Evolutionary conservation across 2,888 invertebrate species (phyloP), one percentile per base, ranked within the genome.

Genomic region (Cataglyphis cursor): DNA sequence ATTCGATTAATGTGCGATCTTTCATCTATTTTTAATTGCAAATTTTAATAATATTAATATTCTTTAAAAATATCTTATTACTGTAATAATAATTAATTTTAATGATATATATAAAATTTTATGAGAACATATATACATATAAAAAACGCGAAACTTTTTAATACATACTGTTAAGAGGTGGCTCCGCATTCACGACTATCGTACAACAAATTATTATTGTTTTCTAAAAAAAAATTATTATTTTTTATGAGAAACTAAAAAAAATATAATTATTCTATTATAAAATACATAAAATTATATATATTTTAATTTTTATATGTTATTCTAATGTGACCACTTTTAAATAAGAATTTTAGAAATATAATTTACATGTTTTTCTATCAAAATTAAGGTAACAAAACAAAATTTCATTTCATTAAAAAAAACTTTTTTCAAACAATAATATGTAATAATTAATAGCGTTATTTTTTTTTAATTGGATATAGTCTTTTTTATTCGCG

Each of bases 141-240:
- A 15, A 1, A 38, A 51, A 35, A 15, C 15, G 18, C 68, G 9
- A 31, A 31, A 1, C 0, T 73, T 21, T 72, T 62, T 35, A 21
- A 84, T 88, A 88, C 92, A 82, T 90, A 93, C 93, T 88, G 66
- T 83, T 90, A n/a, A 89, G 64, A 31, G 89, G 85, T 73, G 90
- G 84, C 68, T 91, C 92, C 9, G 90, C 91, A n/a, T 83, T 86
- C 57, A 85, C 81, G 59, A 89, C 76, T 78, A 91, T 82, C 75
- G 89, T 62, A 82, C 87, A 92, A 38, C 88, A 73, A 65, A 90
- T 80, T 54, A 92, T 82, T 59, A 92, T 70, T 73, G 87, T 80
- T 61, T 84, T 85, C 92, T 92, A 87, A 83, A 91, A 90, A 90
- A 65, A 68, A 41, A 72, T 74, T 57, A 54, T 64, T 21, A 86